phyloP scores from a whole-genome alignment of 30 jellyfish, hydroid and myxozoan species.

The Hydra vulgaris region DNA sequence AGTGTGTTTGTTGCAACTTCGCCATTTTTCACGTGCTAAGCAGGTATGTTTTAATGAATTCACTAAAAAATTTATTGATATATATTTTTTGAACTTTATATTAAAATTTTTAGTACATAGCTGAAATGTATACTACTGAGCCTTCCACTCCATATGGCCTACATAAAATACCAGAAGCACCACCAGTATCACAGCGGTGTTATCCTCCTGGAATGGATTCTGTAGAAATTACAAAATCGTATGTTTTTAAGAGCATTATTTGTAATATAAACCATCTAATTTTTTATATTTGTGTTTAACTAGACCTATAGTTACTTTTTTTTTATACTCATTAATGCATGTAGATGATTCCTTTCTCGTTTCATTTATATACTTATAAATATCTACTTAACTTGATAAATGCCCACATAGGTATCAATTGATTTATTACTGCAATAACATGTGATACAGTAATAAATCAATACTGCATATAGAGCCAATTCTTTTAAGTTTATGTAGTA shows the following conservation, averaged over 20 bases:
- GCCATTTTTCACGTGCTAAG: constrained; percentile 68
- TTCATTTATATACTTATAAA: no score
- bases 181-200: constrained; percentile 50
- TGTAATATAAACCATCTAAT: no score
- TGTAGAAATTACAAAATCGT: constrained; percentile 73
- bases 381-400: no score
- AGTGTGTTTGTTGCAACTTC: constrained; percentile 71
- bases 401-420: no score
- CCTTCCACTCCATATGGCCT: constrained; percentile 58
- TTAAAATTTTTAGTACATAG: constrained; percentile 28
- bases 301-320: no score
- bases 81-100: not conserved
- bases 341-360: no score
- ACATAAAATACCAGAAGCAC: constrained; percentile 36
- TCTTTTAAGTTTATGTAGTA: no score
- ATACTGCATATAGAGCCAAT: no score
- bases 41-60: constrained; percentile 42
- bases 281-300: no score
- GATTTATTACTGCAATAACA: no score
- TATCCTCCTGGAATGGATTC: constrained; percentile 66
- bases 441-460: no score
- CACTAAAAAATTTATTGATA: not conserved
- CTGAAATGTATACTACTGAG: constrained; percentile 41
- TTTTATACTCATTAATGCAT: no score
- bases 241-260: constrained; percentile 21